Conservation (phyloP, 2,888 invertebrate species). For the Acrobasis repandana region DNA sequence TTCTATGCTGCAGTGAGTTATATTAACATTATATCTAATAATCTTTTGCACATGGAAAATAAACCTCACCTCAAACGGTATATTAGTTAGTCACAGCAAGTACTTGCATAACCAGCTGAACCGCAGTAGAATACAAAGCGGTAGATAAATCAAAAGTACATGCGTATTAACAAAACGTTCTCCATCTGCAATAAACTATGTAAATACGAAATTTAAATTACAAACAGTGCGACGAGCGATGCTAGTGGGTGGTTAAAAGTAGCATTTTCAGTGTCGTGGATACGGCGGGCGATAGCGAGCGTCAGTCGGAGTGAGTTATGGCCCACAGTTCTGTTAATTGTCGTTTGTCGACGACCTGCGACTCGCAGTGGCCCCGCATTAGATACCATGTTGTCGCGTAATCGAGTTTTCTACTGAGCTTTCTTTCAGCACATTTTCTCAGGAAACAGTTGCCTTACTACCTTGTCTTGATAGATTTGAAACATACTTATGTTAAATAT, state of each 20-base stretch:
- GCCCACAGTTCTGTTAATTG: slow-evolving; percentile 61
- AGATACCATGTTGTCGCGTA: slow-evolving; percentile 10
- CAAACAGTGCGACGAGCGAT: slow-evolving; percentile 55
- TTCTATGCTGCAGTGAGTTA: too few species aligned
- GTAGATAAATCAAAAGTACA: slow-evolving; percentile 55
- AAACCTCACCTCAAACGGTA: too few species aligned
- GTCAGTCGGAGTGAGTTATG: slow-evolving; percentile 63
- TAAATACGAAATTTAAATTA: slow-evolving; percentile 74
- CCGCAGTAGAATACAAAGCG: slow-evolving; percentile 39
- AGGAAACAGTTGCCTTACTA: not conserved
- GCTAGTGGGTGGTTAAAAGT: slow-evolving; percentile 54
- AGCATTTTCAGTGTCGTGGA: slow-evolving; percentile 52
- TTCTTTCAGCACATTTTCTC: slow-evolving; percentile 3
- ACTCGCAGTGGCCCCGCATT: slow-evolving; percentile 10
- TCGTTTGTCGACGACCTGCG: slow-evolving; percentile 43
- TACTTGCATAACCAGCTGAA: slow-evolving; percentile 4
- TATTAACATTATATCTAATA: too few species aligned
- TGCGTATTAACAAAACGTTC: slow-evolving; percentile 69
- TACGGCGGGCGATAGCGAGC: slow-evolving; percentile 50
- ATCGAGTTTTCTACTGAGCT: slow-evolving; percentile 9
- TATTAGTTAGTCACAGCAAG: not conserved
- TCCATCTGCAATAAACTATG: slow-evolving; percentile 73
- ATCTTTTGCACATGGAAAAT: too few species aligned
- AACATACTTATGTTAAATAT: too few species aligned
- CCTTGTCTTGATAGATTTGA: not conserved